A percentile compares a stretch with the other conserved stretches of the same genome.
Evolutionary conservation across 2,888 invertebrate species (phyloP).

Genomic region (Macrosoma leucophasiata): DNA sequence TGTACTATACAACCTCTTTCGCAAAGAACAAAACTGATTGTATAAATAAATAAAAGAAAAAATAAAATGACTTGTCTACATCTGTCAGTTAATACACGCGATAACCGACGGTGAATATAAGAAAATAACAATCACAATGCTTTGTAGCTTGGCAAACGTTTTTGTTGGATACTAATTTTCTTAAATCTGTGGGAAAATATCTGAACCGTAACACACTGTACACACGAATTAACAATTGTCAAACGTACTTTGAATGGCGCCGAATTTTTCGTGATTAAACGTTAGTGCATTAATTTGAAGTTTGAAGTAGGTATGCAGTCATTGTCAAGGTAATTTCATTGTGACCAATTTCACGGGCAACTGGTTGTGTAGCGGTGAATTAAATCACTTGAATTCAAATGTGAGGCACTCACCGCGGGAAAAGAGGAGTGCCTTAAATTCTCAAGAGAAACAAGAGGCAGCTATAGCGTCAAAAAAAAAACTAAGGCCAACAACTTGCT

Average conservation of each 20-base stretch:
- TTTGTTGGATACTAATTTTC: no score
- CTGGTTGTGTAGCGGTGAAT: no score
- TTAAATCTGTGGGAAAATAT: constrained; percentile 52
- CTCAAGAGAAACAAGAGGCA: no score
- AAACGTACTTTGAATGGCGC: constrained; percentile 27
- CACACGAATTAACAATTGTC: constrained; percentile 26
- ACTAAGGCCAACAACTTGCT: no score
- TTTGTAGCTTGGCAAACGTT: constrained; percentile 15
- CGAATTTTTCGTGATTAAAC: constrained; percentile 28
- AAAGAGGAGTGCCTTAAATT: no score
- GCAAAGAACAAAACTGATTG: constrained; percentile 31
- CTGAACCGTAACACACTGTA: constrained; percentile 35
- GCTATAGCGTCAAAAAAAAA: no score
- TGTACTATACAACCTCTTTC: constrained; percentile 20
- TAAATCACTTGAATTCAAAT: no score
- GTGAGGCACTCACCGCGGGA: no score
- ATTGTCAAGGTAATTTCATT: constrained; percentile 32
- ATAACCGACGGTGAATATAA: constrained; percentile 9
- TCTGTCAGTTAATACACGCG: constrained; percentile 8
- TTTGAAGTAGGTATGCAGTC: constrained; percentile 19
- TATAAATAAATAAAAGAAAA: constrained; percentile 8
- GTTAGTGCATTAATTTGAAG: constrained; percentile 24
- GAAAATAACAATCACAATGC: constrained; percentile 5
- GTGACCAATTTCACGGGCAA: constrained; percentile 21
- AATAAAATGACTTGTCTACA: neutral